Conservation (phyloP, 92 coral and sea anemone genomes). For the Bergia sp. region DNA sequence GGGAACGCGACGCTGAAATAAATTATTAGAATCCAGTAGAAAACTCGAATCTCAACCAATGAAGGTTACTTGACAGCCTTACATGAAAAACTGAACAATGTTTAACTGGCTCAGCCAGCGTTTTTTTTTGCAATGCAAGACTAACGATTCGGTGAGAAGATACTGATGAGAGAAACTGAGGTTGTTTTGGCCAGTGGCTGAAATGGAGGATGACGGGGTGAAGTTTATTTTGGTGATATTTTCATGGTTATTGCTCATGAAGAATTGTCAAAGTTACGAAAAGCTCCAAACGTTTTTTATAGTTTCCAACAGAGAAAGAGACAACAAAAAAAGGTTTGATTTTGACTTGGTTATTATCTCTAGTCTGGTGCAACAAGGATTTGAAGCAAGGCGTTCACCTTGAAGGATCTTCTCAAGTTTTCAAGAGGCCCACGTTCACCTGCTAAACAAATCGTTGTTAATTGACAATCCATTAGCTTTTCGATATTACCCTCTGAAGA, state of each 20-base stretch:
- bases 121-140: background rate
- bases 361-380: background rate
- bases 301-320: background rate
- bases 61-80: background rate
- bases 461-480: constrained; percentile 33
- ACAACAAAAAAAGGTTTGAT: background rate
- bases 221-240: background rate
- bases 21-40: background rate
- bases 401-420: background rate
- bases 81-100: background rate
- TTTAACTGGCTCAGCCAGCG: background rate
- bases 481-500: constrained; percentile 8
- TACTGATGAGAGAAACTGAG: background rate
- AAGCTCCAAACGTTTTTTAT: background rate
- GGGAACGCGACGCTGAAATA: background rate
- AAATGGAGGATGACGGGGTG: background rate
- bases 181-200: background rate
- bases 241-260: background rate
- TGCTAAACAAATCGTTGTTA: constrained; percentile 14
- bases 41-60: background rate
- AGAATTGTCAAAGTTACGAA: background rate
- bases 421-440: background rate
- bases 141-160: background rate
- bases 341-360: too few species aligned
- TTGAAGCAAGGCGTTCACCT: background rate